Conservation (phyloP, 2,113 vertebrate species). For the Helogale parvula region DNA sequence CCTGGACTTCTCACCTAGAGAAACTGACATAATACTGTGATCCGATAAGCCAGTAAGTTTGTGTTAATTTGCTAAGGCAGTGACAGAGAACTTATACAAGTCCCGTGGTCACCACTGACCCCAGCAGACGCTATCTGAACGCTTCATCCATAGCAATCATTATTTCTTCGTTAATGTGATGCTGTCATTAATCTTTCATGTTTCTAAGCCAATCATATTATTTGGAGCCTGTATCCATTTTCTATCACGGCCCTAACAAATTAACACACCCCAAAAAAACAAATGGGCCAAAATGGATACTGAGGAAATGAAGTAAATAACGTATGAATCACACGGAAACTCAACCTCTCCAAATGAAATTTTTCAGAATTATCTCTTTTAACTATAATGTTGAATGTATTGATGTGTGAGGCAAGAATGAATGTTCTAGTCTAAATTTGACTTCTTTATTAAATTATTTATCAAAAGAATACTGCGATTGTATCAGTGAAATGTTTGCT, state of each 20-base stretch:
- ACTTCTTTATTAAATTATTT: constrained; percentile 12
- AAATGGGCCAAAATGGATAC: neutral
- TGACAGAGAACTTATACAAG: neutral
- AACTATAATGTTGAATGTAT: neutral
- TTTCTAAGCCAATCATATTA: neutral
- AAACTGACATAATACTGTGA: neutral
- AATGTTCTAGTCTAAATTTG: neutral
- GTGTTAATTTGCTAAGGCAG: neutral
- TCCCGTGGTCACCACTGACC: neutral
- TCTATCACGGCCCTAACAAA: neutral
- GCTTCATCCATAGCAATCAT: neutral
- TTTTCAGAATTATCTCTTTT: constrained; percentile 10
- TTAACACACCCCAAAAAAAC: neutral
- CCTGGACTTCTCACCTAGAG: neutral
- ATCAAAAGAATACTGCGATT: neutral
- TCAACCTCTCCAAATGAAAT: neutral
- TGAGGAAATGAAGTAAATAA: neutral
- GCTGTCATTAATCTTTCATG: neutral
- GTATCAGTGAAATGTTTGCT: neutral
- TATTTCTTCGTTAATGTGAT: neutral
- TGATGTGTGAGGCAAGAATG: neutral
- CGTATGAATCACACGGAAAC: neutral
- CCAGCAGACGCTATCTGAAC: neutral
- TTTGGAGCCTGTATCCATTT: neutral
- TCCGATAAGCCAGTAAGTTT: neutral